These are phyloP conservation scores for Tapirus indicus DNA, from an alignment of 2,797 vertebrate species.

Conservation along the genomic window DNA sequence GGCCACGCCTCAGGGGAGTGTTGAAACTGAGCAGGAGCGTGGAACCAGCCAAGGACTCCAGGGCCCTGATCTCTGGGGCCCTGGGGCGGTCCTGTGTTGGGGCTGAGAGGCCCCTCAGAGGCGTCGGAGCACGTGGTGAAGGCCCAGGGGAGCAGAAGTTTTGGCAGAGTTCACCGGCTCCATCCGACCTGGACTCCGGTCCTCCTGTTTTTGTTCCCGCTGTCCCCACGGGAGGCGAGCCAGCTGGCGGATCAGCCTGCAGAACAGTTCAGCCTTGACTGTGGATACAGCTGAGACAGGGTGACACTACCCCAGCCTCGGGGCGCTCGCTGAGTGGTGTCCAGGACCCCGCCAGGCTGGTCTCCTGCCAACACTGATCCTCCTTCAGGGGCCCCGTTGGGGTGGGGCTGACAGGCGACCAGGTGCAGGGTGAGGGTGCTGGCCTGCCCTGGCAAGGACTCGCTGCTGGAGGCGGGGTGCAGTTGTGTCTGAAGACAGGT, in stretches of 20 bases:
- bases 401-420: not conserved
- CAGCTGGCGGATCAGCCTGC: not conserved
- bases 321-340: not conserved
- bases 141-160: not conserved
- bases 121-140: not conserved
- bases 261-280: not conserved
- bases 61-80: not conserved
- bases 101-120: not conserved
- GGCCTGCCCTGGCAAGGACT: not conserved
- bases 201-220: not conserved
- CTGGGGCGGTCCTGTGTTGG: rapidly evolving
- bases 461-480: not conserved
- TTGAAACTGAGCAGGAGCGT: not conserved
- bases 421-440: not conserved
- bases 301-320: not conserved
- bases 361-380: not conserved
- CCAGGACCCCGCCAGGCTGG: not conserved
- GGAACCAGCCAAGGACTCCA: not conserved
- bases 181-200: not conserved
- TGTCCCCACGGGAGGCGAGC: not conserved
- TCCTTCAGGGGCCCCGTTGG: not conserved
- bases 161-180: not conserved
- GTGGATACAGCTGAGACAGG: not conserved
- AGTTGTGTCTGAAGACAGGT: not conserved
- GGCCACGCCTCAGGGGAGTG: not conserved